These are phyloP conservation scores for Pasiphila rectangulata DNA, from an alignment of 2,888 invertebrate species.

Conservation along the genomic window DNA sequence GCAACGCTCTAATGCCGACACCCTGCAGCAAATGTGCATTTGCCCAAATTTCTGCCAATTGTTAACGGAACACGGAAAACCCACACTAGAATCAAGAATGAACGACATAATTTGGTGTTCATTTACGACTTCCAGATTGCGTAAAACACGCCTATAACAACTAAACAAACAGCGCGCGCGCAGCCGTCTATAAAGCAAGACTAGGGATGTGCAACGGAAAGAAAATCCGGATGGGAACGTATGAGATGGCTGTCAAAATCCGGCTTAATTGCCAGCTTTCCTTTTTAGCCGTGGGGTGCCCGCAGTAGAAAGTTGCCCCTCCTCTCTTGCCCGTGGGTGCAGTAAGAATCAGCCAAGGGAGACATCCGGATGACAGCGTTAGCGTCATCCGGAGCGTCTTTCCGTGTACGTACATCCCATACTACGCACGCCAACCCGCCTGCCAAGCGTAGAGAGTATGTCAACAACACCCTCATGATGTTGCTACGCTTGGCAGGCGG, in stretches of 20 bases:
- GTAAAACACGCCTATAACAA: constrained; percentile 79
- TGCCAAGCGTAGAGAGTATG: no score
- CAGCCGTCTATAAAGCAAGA: constrained; percentile 78
- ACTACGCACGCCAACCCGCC: no score
- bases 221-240: constrained; percentile 2
- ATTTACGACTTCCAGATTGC: constrained; percentile 81
- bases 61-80: constrained; percentile 41
- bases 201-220: constrained; percentile 32
- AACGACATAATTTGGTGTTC: constrained; percentile 79
- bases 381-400: no score
- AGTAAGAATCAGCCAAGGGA: no score
- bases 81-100: constrained; percentile 51
- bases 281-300: constrained; percentile 5
- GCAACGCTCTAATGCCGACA: no score
- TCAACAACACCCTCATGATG: no score
- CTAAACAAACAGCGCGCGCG: constrained; percentile 76
- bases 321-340: no score
- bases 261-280: background rate
- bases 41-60: background rate
- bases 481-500: no score
- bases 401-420: constrained; percentile 1
- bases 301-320: no score
- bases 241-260: constrained; percentile 1
- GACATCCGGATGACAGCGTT: no score
- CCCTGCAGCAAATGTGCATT: background rate